Evolutionary conservation across 2,797 vertebrate genomes (phyloP), one percentile per base, ranked within the genome.

Genomic region (Phaenicophaeus curvirostris): DNA sequence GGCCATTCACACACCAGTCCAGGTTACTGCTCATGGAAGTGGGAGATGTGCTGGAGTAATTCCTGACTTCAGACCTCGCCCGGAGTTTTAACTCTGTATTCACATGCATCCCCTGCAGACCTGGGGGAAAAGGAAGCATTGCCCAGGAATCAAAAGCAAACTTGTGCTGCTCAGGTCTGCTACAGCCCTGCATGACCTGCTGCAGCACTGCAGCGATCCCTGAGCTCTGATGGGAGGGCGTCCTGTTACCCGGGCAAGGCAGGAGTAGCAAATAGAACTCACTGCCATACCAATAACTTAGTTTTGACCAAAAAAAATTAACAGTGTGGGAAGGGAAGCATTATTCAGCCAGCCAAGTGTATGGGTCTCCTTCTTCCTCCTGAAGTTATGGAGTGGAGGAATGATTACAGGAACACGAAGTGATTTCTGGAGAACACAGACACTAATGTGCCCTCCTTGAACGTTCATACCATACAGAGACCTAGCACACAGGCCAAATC

Each of bases 151-250:
- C 61, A 53, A 61, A 58, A 79, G 33, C 16, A 51, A 30, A 16
- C 48, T 35, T 5, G 1, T 5, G 17, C 35, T 58, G 41, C 15
- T 35, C 27, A 84, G n/a, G 20, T 42, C 51, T 80, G 48, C 42
- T 4, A 5, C 58, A 81, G 65, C 44, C 6, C 25, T 55, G 57
- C 33, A 16, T 10, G 2, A 21, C 33, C 30, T 15, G 13, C 46
- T 3, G 2, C 0, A 1, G 33, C 67, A 79, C 30, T 1, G 2
- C 65, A 59, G 53, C 3, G 2, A n/a, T 59, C n/a, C 42, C 55
- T 39, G 55, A 35, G 9, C 39, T 31, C 33, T 4, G 0, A 20
- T 23, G 41, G 41, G 35, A 75, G 35, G 16, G 35, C 9, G 46
- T 48, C 53, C 68, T 57, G 48, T 57, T n/a, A 59, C 48, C 41